Evolutionary conservation across 2,888 invertebrate genomes (phyloP), one percentile per base, ranked within the genome.

Genomic region (Synergus gifuensis): DNA sequence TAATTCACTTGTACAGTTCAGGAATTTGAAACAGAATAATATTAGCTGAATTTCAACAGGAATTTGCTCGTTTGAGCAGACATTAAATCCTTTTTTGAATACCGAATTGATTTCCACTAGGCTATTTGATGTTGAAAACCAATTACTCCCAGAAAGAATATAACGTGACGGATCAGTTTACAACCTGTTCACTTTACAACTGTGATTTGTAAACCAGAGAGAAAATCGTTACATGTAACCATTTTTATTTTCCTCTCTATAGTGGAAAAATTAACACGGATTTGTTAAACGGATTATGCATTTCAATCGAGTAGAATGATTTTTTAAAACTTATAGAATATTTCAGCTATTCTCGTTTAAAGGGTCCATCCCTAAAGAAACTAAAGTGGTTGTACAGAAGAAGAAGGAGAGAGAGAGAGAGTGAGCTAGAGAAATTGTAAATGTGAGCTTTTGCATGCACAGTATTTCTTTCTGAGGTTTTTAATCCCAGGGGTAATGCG

Each of bases 381-480:
- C 76, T 60, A 63, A 76, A 69, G 67, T 76, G 76, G 76, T 77
- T 69, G 63, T 14, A 22, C 2, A 60, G 18, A 79, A 85, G 79
- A 76, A 78, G 36, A 36, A 36, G 5, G 5, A 36, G 36, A 78
- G 79, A 82, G 79, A 79, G 79, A 36, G 36, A 7, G 36, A 79
- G 77, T 80, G 83, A 85, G 89, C 86, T 22, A 49, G 36, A 49
- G 69, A 69, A 49, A 69, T 90, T 88, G 88, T 88, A 90, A 90
- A 90, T 90, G 90, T 89, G 89, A 88, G 88, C 88, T 87, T 88
- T 87, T 84, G 85, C 87, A 86, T 85, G 85, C 83, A 86, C 88
- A 87, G 86, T 88, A 89, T 90, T 90, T 90, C 89, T 89, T 89
- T 85, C 86, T 81, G 86, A 86, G 88, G 86, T 87, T 90, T 90